phyloP scores from a whole-genome alignment of 1,140 invertebrate genomes.

The Orchesella cincta region DNA sequence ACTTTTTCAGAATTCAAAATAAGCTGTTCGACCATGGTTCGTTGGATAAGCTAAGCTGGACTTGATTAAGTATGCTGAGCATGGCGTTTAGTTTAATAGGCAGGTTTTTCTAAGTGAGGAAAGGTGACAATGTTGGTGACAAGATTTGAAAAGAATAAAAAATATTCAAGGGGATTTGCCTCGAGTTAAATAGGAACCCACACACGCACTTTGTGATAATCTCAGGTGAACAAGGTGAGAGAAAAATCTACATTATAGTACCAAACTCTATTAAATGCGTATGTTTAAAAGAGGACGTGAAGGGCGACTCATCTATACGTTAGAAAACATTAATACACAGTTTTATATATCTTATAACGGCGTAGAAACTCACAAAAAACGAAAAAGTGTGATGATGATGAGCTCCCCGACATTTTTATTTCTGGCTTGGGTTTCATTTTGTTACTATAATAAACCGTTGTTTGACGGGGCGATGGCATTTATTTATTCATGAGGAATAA shows the following conservation, averaged over 20 bases:
- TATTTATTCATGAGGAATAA: constrained; percentile 18
- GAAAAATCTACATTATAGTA: too few species aligned
- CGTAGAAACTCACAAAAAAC: too few species aligned
- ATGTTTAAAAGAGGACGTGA: too few species aligned
- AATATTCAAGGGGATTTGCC: neutral
- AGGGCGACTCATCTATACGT: too few species aligned
- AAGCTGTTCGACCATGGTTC: too few species aligned
- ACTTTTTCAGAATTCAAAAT: constrained; percentile 17
- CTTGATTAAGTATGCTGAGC: constrained; percentile 22
- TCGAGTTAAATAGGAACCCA: neutral
- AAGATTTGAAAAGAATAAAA: constrained; percentile 20
- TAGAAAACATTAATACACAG: too few species aligned
- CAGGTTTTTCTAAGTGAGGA: neutral
- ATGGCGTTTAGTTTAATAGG: neutral
- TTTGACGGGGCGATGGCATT: constrained; percentile 4
- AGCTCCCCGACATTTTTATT: constrained; percentile 19
- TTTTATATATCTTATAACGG: neutral
- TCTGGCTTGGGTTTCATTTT: constrained; percentile 13
- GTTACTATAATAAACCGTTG: constrained; percentile 14
- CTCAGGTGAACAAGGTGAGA: neutral
- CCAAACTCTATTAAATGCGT: too few species aligned
- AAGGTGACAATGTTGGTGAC: constrained; percentile 25
- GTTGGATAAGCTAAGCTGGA: neutral
- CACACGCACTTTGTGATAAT: constrained; percentile 3
- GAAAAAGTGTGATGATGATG: neutral